Conservation (phyloP, 2,888 invertebrate species). For the Acholoe squamosa region DNA sequence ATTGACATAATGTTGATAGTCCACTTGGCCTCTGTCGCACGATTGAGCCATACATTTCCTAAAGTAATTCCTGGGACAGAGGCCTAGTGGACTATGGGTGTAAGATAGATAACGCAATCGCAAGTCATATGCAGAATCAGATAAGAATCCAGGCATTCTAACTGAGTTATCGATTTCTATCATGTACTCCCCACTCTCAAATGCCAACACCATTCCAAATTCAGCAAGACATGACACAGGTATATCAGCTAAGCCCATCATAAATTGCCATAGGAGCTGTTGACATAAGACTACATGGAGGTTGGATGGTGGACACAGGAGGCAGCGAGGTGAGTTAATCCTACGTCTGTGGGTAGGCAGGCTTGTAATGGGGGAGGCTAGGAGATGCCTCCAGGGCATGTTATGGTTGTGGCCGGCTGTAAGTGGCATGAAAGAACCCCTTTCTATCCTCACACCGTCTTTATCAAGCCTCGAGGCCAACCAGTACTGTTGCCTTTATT, state of each 20-base stretch:
- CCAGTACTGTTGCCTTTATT: slow-evolving; percentile 12
- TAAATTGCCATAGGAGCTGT: not conserved
- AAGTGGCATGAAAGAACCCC: slow-evolving; percentile 24
- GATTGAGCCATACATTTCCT: too few species aligned
- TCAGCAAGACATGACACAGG: not conserved
- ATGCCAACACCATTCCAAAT: too few species aligned
- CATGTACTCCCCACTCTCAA: too few species aligned
- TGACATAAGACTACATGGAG: not conserved
- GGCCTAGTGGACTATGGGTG: too few species aligned
- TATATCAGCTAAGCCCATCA: not conserved
- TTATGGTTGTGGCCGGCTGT: not conserved
- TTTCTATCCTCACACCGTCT: slow-evolving; percentile 13
- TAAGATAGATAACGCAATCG: too few species aligned
- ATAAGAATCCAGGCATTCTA: too few species aligned
- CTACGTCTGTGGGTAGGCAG: not conserved
- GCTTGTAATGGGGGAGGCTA: not conserved
- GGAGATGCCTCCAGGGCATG: not conserved
- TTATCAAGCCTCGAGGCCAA: not conserved
- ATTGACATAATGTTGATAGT: too few species aligned
- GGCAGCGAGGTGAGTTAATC: not conserved
- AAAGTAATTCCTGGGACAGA: too few species aligned
- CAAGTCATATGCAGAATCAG: too few species aligned
- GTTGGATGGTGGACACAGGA: not conserved
- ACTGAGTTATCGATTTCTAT: too few species aligned
- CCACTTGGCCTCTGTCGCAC: too few species aligned